phyloP scores from a whole-genome alignment of 2,113 vertebrate genomes.

The Saimiri boliviensis region DNA sequence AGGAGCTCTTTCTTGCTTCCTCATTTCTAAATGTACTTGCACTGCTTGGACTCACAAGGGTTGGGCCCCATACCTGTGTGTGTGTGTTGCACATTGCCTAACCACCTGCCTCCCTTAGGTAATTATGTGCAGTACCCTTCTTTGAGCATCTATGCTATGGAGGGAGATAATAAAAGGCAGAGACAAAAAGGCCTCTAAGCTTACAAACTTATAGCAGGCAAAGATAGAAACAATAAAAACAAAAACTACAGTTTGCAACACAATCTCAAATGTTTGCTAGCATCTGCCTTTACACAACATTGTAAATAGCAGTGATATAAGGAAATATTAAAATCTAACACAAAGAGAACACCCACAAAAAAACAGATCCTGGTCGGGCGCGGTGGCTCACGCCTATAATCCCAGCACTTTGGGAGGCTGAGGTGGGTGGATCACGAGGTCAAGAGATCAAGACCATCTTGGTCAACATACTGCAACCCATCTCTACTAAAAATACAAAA shows the following conservation, averaged over 20 bases:
- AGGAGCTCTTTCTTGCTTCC: not conserved
- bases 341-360: not conserved
- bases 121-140: not conserved
- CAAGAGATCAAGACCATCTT: no score
- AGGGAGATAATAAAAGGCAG: not conserved
- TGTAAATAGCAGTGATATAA: not conserved
- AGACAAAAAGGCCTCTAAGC: not conserved
- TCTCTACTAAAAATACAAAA: no score
- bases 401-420: no score
- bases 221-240: not conserved
- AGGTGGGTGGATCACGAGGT: no score
- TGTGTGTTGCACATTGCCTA: not conserved
- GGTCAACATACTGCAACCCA: no score
- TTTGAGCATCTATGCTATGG: not conserved
- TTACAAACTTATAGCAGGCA: not conserved
- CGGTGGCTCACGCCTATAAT: no score
- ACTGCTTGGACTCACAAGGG: not conserved
- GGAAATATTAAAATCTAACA: not conserved
- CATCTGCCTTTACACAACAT: not conserved
- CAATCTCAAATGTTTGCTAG: not conserved
- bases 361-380: not conserved
- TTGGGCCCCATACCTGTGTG: not conserved
- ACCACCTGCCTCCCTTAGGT: no score
- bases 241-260: not conserved
- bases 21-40: not conserved